These are phyloP conservation scores for Eilema caniola DNA, from an alignment of 2,888 invertebrate genomes.

Conservation along the genomic window DNA sequence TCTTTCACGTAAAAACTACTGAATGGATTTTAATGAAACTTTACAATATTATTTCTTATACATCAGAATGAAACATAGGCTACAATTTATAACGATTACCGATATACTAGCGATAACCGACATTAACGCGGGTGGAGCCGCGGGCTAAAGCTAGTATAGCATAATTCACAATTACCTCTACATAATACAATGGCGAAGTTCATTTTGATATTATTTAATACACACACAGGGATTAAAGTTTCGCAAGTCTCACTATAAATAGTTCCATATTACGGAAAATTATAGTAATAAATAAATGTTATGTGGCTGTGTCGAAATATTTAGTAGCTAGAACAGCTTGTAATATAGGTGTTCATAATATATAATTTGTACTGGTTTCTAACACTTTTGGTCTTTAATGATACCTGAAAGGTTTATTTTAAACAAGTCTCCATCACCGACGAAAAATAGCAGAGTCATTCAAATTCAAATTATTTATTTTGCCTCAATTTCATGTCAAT, in stretches of 20 bases:
- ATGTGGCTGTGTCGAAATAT: constrained; percentile 22
- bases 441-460: too few species aligned
- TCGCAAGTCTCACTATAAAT: constrained; percentile 22
- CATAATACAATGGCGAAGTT: constrained; percentile 1
- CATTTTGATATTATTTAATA: constrained; percentile 15
- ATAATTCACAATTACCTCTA: neutral
- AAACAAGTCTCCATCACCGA: too few species aligned
- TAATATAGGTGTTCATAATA: neutral
- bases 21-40: too few species aligned
- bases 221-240: constrained; percentile 20
- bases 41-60: too few species aligned
- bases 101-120: too few species aligned
- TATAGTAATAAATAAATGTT: constrained; percentile 44
- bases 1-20: too few species aligned
- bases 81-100: too few species aligned
- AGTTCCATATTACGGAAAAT: constrained; percentile 26
- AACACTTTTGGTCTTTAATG: too few species aligned
- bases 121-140: neutral
- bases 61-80: too few species aligned
- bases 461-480: too few species aligned
- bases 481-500: too few species aligned
- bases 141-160: neutral
- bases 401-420: too few species aligned
- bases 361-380: neutral
- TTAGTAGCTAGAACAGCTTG: neutral